Conservation (phyloP, 1,140 invertebrate species). For the Lamellibrachia luymesi region DNA sequence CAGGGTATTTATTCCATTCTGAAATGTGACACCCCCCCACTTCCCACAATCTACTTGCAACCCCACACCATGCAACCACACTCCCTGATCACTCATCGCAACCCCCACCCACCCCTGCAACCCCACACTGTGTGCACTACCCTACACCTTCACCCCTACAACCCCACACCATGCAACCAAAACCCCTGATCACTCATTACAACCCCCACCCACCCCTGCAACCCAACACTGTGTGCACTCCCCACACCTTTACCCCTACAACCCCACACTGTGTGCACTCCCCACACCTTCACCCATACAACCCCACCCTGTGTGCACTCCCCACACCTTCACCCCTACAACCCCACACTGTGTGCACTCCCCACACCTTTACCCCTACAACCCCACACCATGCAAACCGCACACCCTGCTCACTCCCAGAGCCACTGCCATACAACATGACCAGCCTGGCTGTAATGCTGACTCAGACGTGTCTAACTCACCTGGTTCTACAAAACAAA, state of each 20-base stretch:
- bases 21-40: background rate
- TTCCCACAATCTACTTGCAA: background rate
- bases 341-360: no score
- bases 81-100: background rate
- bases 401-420: background rate
- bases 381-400: no score
- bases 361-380: background rate
- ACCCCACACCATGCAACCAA: background rate
- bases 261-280: no score
- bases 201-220: background rate
- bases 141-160: background rate
- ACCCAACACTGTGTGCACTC: no score
- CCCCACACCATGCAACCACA: no score
- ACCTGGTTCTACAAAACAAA: background rate
- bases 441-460: background rate
- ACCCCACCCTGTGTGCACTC: background rate
- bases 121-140: no score
- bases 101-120: background rate
- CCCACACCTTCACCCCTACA: no score
- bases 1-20: background rate
- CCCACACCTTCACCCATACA: background rate
- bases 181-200: background rate
- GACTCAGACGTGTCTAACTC: background rate
- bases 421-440: background rate
- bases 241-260: background rate